phyloP scores from a whole-genome alignment of 2,888 invertebrate species.

The Uloborus plumipes region DNA sequence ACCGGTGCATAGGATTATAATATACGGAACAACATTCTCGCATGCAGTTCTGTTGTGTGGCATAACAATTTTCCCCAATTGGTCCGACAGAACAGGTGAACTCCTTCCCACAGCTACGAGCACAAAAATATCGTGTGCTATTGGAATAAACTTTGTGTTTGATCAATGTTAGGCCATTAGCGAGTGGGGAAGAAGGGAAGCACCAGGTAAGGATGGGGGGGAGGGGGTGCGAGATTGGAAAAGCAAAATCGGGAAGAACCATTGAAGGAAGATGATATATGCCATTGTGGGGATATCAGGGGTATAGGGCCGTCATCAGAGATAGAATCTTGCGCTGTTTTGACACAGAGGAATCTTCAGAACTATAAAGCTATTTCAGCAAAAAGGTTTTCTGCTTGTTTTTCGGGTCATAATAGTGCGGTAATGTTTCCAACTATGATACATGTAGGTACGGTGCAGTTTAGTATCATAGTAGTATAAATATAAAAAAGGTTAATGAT shows the following conservation, averaged over 20 bases:
- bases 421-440: constrained; percentile 23
- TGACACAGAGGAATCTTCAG: constrained; percentile 29
- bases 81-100: constrained; percentile 40
- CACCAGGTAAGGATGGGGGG: constrained; percentile 1
- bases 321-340: constrained; percentile 26
- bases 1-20: too few species aligned
- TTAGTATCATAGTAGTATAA: too few species aligned
- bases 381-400: too few species aligned
- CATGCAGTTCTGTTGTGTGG: background rate
- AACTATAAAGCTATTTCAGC: too few species aligned
- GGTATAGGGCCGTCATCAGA: constrained; percentile 52
- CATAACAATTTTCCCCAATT: constrained; percentile 44
- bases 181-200: constrained; percentile 37
- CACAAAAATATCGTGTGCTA: constrained; percentile 55
- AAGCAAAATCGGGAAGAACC: constrained; percentile 38
- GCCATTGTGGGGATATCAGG: constrained; percentile 35
- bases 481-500: too few species aligned
- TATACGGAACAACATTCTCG: too few species aligned
- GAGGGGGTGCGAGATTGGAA: constrained; percentile 48
- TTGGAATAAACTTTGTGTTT: constrained; percentile 54
- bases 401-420: background rate
- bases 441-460: background rate
- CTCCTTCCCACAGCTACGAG: constrained; percentile 42
- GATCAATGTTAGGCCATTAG: constrained; percentile 60
- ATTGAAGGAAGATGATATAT: constrained; percentile 55